Conservation (phyloP, 1,140 invertebrate genomes). For the Paraescarpia echinospica region DNA sequence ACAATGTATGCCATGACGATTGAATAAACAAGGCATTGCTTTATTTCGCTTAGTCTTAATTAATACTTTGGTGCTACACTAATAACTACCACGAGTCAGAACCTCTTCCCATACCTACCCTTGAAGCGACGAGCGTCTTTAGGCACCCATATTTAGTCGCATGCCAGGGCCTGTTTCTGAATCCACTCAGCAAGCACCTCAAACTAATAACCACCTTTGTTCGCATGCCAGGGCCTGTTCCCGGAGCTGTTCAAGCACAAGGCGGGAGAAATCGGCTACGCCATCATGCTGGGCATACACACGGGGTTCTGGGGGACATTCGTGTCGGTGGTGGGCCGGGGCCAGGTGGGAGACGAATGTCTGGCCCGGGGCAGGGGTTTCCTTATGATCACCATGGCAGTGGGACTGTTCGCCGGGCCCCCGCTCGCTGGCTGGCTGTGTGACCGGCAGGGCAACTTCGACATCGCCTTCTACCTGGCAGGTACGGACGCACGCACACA, state of each 20-base stretch:
- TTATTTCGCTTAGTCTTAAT: too few species aligned
- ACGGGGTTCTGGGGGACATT: constrained; percentile 55
- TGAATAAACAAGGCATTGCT: too few species aligned
- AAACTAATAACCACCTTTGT: background rate
- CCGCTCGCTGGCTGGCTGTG: constrained; percentile 47
- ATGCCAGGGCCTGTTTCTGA: constrained; percentile 40
- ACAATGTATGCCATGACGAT: too few species aligned
- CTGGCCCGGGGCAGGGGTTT: constrained; percentile 53
- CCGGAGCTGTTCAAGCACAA: constrained; percentile 49
- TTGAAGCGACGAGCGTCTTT: too few species aligned
- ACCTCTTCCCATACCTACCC: background rate
- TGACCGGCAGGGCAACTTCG: constrained; percentile 45
- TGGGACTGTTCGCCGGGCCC: constrained; percentile 46
- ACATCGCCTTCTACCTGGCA: constrained; percentile 52
- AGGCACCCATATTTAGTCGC: too few species aligned
- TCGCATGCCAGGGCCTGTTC: constrained; percentile 36
- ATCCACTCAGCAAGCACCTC: constrained; percentile 36
- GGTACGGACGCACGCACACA: constrained; percentile 38
- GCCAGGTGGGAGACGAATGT: constrained; percentile 50
- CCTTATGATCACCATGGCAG: constrained; percentile 47
- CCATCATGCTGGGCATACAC: constrained; percentile 53
- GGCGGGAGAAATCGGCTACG: constrained; percentile 50
- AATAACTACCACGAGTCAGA: too few species aligned
- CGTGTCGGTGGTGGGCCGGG: constrained; percentile 46
- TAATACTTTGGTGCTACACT: too few species aligned